phyloP scores from a whole-genome alignment of 2,888 invertebrate genomes.

The Troilus luridus region DNA sequence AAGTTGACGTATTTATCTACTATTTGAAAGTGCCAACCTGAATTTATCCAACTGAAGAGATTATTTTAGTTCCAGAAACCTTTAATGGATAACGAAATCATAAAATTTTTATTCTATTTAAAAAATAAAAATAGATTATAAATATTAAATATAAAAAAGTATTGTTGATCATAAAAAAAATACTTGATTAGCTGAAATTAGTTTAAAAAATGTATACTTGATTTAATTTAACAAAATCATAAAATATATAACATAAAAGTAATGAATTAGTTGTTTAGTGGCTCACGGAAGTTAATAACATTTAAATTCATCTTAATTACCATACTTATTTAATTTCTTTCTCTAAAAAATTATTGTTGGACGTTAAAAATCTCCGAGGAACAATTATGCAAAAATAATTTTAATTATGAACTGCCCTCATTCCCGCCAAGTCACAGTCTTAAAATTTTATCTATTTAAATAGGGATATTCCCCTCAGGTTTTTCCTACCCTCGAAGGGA shows the following conservation, averaged over 20 bases:
- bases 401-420: neutral
- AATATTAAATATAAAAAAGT: too few species aligned
- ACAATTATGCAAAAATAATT: conserved; percentile 21
- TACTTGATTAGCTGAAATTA: neutral
- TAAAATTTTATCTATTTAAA: conserved; percentile 50
- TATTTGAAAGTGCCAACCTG: too few species aligned
- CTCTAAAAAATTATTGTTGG: neutral
- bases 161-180: too few species aligned
- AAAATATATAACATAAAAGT: neutral
- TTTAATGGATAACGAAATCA: too few species aligned
- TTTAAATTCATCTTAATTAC: neutral
- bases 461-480: neutral
- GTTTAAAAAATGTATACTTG: neutral
- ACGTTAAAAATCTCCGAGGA: neutral
- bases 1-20: too few species aligned
- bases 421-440: neutral
- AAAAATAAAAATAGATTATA: too few species aligned
- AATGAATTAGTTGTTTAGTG: neutral
- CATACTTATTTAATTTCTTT: neutral
- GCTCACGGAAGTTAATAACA: neutral
- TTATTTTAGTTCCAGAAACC: too few species aligned
- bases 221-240: neutral
- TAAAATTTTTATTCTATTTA: too few species aligned
- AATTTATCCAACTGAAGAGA: too few species aligned
- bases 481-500: neutral